phyloP scores from a whole-genome alignment of 1,140 invertebrate species.

The Acromyrmex echinatior region DNA sequence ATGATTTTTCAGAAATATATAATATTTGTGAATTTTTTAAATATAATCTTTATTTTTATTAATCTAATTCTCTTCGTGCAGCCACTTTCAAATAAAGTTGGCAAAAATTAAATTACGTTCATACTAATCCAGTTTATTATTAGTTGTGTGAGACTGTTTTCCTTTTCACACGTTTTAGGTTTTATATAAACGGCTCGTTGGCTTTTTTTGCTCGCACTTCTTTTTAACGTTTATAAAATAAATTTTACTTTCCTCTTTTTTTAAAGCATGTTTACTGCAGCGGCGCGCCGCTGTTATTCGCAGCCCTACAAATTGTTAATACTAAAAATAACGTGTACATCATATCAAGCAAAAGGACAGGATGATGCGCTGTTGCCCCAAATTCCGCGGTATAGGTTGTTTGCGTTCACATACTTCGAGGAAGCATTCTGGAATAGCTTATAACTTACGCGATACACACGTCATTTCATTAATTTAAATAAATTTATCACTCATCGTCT shows the following conservation, averaged over 20 bases:
- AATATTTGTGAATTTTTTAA: background rate
- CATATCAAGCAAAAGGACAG: constrained; percentile 54
- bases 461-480: background rate
- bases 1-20: background rate
- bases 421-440: background rate
- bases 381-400: constrained; percentile 64
- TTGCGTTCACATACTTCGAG: constrained; percentile 11
- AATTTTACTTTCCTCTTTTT: constrained; percentile 31
- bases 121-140: background rate
- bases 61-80: background rate
- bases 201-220: background rate
- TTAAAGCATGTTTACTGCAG: constrained; percentile 53
- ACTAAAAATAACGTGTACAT: constrained; percentile 75
- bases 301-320: constrained; percentile 69
- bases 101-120: background rate
- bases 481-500: background rate
- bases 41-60: background rate
- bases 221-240: constrained; percentile 19
- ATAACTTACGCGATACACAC: background rate
- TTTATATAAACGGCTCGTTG: background rate
- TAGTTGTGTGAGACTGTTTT: background rate
- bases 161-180: background rate
- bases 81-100: background rate
- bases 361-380: constrained; percentile 59
- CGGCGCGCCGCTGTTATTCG: constrained; percentile 62